These are phyloP conservation scores for Numenius arquata DNA, from an alignment of 2,113 vertebrate genomes.

Conservation along the genomic window DNA sequence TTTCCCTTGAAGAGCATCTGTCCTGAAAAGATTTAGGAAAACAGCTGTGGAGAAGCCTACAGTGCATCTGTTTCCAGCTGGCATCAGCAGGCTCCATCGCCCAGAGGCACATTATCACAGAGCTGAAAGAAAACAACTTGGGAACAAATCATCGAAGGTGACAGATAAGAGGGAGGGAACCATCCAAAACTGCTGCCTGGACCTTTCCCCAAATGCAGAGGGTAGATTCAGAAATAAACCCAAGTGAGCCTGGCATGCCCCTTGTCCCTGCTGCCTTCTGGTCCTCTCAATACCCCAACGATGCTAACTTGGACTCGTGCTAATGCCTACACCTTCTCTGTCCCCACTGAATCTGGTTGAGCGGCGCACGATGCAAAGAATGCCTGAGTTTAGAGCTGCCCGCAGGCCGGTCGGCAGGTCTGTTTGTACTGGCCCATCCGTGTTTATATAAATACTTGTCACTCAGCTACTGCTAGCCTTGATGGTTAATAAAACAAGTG, in stretches of 20 bases:
- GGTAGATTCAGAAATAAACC: not conserved
- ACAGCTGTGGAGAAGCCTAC: slow-evolving; percentile 35
- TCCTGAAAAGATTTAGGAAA: slow-evolving; percentile 20
- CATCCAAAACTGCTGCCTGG: not conserved
- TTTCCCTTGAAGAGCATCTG: slow-evolving; percentile 26
- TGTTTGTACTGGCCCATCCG: slow-evolving; percentile 9
- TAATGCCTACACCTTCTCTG: not conserved
- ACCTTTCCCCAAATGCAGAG: not conserved
- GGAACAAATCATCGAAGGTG: slow-evolving; percentile 1
- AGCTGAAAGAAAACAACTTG: slow-evolving; percentile 44
- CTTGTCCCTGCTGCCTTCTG: not conserved
- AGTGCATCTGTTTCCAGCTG: slow-evolving; percentile 44
- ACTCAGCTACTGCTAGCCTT: slow-evolving; percentile 21
- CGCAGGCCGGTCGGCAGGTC: not conserved
- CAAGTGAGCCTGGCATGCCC: not conserved
- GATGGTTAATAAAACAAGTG: slow-evolving; percentile 45
- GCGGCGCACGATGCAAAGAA: not conserved
- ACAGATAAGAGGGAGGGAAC: not conserved
- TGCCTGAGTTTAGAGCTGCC: not conserved
- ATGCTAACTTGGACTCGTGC: not conserved
- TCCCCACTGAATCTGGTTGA: not conserved
- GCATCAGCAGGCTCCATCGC: not conserved
- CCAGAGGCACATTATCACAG: slow-evolving; percentile 5
- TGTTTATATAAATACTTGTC: slow-evolving; percentile 11
- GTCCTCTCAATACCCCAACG: not conserved